A percentile compares a stretch with the other conserved stretches of the same genome.
Conservation (phyloP, 2,797 vertebrate genomes). For the Acanthurus leucopareius region DNA sequence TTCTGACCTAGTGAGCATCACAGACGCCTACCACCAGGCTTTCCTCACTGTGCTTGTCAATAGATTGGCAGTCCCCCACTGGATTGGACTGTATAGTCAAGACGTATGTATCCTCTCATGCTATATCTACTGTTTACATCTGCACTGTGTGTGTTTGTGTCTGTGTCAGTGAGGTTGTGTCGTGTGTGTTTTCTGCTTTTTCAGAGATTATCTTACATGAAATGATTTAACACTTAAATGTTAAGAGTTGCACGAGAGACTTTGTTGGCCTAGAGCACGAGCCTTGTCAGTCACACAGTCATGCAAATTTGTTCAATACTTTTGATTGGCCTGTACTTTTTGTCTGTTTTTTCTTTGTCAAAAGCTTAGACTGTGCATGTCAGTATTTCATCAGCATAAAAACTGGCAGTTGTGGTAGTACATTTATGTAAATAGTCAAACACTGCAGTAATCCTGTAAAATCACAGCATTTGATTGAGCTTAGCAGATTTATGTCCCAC, state of each 20-base stretch:
- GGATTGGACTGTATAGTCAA: constrained; percentile 93
- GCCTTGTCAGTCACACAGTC: too few species aligned
- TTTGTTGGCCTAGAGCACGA: too few species aligned
- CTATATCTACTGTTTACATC: constrained; percentile 21
- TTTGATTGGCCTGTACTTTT: neutral
- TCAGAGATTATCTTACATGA: neutral
- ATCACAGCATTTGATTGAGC: neutral
- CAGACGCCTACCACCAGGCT: constrained; percentile 93
- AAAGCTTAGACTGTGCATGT: constrained; percentile 9
- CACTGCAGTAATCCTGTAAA: neutral
- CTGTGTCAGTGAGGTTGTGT: neutral
- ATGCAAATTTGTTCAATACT: neutral
- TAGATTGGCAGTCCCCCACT: constrained; percentile 87
- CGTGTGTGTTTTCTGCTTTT: constrained; percentile 20
- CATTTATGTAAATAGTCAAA: neutral
- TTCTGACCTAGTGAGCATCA: constrained; percentile 91
- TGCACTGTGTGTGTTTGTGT: constrained; percentile 24
- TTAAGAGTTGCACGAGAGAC: neutral
- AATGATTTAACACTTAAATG: neutral
- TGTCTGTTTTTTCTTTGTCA: neutral
- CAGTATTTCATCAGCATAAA: constrained; percentile 6
- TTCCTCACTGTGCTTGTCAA: constrained; percentile 94
- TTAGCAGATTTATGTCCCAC: neutral
- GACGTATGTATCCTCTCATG: constrained; percentile 85
- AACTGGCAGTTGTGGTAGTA: neutral